These are phyloP conservation scores for Pseudochaenichthys georgianus DNA, from an alignment of 2,797 vertebrate species.

Conservation along the genomic window DNA sequence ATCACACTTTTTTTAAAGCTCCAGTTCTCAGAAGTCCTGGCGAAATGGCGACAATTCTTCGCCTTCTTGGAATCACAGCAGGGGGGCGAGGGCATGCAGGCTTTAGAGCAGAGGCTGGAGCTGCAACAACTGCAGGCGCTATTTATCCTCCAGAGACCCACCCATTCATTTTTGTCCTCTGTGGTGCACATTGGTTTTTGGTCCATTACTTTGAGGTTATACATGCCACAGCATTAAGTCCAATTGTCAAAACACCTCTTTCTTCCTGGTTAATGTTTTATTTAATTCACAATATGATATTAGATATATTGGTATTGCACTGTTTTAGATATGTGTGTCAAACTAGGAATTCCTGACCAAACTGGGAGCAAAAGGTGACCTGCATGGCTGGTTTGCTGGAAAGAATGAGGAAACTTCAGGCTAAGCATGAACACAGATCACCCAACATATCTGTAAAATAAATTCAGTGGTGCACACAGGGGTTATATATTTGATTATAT, in stretches of 20 bases:
- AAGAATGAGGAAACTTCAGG: constrained; percentile 78
- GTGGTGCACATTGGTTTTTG: too few relatives aligned
- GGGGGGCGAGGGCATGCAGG: constrained; percentile 81
- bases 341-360: constrained; percentile 86
- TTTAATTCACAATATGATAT: background rate
- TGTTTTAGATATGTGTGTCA: constrained; percentile 17
- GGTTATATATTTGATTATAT: background rate
- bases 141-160: background rate
- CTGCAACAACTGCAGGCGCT: constrained; percentile 88
- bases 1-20: constrained; percentile 77
- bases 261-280: background rate
- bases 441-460: background rate
- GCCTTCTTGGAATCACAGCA: constrained; percentile 88
- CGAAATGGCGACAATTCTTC: constrained; percentile 93
- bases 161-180: too few relatives aligned
- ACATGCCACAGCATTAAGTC: too few relatives aligned
- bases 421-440: constrained; percentile 58
- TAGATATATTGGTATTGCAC: background rate
- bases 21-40: constrained; percentile 91
- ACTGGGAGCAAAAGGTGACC: constrained; percentile 87
- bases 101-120: constrained; percentile 88
- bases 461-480: background rate
- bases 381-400: constrained; percentile 85
- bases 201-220: too few relatives aligned
- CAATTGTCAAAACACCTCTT: background rate